phyloP scores from a whole-genome alignment of 2,113 vertebrate species.

The Corvus moneduloides region DNA sequence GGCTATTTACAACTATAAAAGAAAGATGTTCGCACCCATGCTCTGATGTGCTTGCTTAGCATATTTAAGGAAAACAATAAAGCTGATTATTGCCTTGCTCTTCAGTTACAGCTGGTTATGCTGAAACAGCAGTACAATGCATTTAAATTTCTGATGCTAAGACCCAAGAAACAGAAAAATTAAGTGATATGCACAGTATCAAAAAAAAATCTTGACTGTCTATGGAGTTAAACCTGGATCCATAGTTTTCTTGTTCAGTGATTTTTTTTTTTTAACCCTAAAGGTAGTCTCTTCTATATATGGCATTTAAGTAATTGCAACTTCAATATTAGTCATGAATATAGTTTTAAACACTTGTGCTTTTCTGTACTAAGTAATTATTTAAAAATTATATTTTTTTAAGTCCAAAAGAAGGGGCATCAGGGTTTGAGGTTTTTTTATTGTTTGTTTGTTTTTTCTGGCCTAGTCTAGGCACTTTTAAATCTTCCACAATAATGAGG shows the following conservation, averaged over 20 bases:
- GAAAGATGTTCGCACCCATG: not conserved
- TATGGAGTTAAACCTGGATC: not conserved
- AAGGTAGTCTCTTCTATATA: not conserved
- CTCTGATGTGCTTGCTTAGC: not conserved
- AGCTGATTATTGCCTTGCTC: slow-evolving; percentile 23
- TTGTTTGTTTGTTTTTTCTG: not conserved
- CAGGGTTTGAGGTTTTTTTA: not conserved
- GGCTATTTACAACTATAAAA: not conserved
- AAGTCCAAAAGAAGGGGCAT: not conserved
- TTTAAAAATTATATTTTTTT: not conserved
- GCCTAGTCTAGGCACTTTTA: not conserved
- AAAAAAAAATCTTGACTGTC: not conserved
- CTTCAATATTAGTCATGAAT: not conserved
- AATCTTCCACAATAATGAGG: not conserved
- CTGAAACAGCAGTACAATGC: not conserved
- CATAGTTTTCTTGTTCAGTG: not conserved
- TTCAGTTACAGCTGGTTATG: not conserved
- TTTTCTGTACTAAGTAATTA: not conserved
- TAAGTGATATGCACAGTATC: not conserved
- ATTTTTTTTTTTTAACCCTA: not conserved
- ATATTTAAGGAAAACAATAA: slow-evolving; percentile 32
- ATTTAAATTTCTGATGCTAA: not conserved
- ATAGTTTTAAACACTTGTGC: not conserved
- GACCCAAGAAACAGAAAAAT: not conserved
- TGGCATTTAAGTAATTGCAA: not conserved